Conservation (phyloP, 1,140 invertebrate genomes). For the Drosophila ficusphila region DNA sequence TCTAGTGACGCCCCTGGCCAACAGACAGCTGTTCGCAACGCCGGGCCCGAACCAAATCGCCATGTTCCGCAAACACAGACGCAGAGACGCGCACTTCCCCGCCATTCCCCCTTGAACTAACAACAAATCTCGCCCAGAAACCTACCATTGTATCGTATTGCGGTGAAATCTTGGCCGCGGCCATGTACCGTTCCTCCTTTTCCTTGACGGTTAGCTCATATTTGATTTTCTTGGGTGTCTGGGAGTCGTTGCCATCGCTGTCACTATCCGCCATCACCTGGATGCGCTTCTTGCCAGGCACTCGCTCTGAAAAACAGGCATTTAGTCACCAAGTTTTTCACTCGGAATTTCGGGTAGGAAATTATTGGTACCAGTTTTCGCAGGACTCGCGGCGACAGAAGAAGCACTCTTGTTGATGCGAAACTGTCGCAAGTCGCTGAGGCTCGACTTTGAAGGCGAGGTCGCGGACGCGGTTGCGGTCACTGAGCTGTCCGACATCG, state of each 20-base stretch:
- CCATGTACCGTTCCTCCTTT: slow-evolving; percentile 80
- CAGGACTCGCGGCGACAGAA: slow-evolving; percentile 23
- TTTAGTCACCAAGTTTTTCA: neutral
- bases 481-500: slow-evolving; percentile 65
- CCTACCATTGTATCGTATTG: slow-evolving; percentile 82
- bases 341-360: slow-evolving; percentile 10
- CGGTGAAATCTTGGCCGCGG: slow-evolving; percentile 74
- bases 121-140: neutral
- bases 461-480: slow-evolving; percentile 30
- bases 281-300: slow-evolving; percentile 81
- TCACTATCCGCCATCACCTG: slow-evolving; percentile 79
- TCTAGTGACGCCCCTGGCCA: slow-evolving; percentile 33
- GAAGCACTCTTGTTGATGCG: slow-evolving; percentile 71
- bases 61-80: slow-evolving; percentile 51
- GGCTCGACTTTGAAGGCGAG: slow-evolving; percentile 63
- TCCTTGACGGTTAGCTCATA: slow-evolving; percentile 70
- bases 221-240: slow-evolving; percentile 70
- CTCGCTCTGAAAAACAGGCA: slow-evolving; percentile 52
- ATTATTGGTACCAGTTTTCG: slow-evolving; percentile 65
- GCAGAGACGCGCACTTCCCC: slow-evolving; percentile 33
- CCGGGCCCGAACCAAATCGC: slow-evolving; percentile 57
- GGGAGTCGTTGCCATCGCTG: slow-evolving; percentile 66
- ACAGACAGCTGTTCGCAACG: slow-evolving; percentile 62
- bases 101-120: neutral
- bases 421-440: slow-evolving; percentile 80